A percentile compares a stretch with the other conserved stretches of the same genome.
Evolutionary conservation across 2,888 invertebrate genomes (phyloP).

Genomic region (Andrena praecox): DNA sequence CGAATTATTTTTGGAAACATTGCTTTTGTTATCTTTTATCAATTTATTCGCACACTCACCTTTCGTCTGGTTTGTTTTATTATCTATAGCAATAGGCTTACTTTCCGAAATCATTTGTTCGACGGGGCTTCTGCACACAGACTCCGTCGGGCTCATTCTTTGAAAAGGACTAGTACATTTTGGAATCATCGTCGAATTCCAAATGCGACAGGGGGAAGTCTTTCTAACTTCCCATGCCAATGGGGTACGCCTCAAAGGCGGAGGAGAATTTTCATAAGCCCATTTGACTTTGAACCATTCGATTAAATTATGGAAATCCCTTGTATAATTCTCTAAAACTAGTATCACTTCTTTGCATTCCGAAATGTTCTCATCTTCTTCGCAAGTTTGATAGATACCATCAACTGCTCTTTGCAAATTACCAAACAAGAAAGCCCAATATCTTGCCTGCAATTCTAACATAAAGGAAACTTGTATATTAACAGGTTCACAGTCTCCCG

Average conservation of each 20-base stretch:
- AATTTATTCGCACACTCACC: slow-evolving; percentile 82
- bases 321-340: slow-evolving; percentile 96
- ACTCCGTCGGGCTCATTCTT: slow-evolving; percentile 78
- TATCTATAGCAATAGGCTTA: slow-evolving; percentile 69
- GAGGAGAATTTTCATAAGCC: slow-evolving; percentile 96
- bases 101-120: slow-evolving; percentile 84
- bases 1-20: slow-evolving; percentile 72
- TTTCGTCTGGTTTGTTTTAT: slow-evolving; percentile 65
- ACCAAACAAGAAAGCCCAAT: slow-evolving; percentile 98
- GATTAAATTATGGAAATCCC: slow-evolving; percentile 96
- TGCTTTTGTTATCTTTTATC: slow-evolving; percentile 79
- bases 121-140: slow-evolving; percentile 78
- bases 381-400: slow-evolving; percentile 98
- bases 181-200: slow-evolving; percentile 76
- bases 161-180: slow-evolving; percentile 85
- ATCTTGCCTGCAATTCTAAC: slow-evolving; percentile 93
- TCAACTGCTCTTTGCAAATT: slow-evolving; percentile 97
- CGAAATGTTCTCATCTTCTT: slow-evolving; percentile 96
- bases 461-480: slow-evolving; percentile 12
- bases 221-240: slow-evolving; percentile 98
- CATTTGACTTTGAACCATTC: slow-evolving; percentile 97
- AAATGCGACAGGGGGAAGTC: slow-evolving; percentile 87
- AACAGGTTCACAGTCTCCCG: background rate
- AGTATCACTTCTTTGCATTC: slow-evolving; percentile 98
- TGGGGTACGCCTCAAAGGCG: slow-evolving; percentile 93